Base-by-base conservation (phyloP, 2,888 invertebrate genomes). In the Cephus rjabovi region DNA sequence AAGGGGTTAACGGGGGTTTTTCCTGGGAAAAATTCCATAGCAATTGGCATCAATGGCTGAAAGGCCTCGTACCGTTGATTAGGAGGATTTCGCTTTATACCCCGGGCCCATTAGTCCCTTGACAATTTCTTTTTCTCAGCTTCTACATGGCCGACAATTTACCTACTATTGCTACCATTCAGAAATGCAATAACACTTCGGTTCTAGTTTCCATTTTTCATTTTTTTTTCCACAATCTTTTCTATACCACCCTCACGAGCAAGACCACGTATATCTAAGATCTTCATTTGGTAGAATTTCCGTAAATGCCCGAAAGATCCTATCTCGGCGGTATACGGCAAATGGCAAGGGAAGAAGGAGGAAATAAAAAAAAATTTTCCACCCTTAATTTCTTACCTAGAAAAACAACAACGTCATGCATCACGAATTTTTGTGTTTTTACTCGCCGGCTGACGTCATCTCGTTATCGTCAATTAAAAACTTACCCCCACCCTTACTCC, bases 1-100 rank as follows among this genome's bases (percentile, higher is more conserved):
- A 83, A 83, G 82, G 81, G 81, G 75, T 80, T 84, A 82, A 85
- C 82, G 81, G 83, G 83, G 23, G 9, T 23, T 56, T 40, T 9
- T 23, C 23, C 23, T 0, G 9, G 1, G 56, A 6, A 56, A 56
- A 56, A 23, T 56, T 23, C 23, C 56, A 56, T 2, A 9, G 56
- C 56, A 56, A 23, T 56, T 56, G 56, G 40, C 40, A 40, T 6
- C 40, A 40, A 23, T 23, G 23, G 9, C 23, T 0, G 56, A 0
- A 56, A 56, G 56, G 56, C 9, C 56, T 9, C 9, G 23, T 56
- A 23, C 2, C 23, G 9, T 56, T 56, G 56, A 56, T 56, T 23
- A 9, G 23, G 2, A 56, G 23, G 9, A 56, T 56, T 23, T 69
- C 78, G 30, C 30, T 35, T 34, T 56, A 4, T 40, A 40, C 34